phyloP scores from a whole-genome alignment of 2,797 vertebrate genomes.

The Pagetopsis macropterus region DNA sequence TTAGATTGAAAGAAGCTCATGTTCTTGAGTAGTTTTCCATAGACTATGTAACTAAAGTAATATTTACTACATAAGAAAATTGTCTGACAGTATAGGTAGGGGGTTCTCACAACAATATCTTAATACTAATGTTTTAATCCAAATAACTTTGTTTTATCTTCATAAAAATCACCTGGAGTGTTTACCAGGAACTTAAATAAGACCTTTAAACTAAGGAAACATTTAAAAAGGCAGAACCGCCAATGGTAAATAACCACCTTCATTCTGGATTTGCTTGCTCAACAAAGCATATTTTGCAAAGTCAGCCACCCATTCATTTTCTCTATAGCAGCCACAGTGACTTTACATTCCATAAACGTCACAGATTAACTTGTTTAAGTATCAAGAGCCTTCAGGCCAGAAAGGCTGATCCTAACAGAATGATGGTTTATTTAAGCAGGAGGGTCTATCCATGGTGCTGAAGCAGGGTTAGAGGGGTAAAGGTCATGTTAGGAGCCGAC shows the following conservation, averaged over 20 bases:
- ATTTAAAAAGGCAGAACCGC: too few relatives aligned
- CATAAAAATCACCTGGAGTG: not conserved
- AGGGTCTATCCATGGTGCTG: conserved; percentile 69
- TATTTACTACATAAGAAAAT: conserved; percentile 48
- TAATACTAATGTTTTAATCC: not conserved
- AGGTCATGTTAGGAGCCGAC: conserved; percentile 36
- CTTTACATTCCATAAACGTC: not conserved
- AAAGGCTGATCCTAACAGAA: not conserved
- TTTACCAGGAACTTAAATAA: not conserved
- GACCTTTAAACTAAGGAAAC: not conserved
- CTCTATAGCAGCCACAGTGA: not conserved
- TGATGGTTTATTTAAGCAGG: conserved; percentile 5
- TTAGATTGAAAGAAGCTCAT: not conserved
- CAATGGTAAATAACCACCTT: conserved; percentile 2
- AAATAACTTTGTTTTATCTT: not conserved
- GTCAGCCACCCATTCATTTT: conserved; percentile 29
- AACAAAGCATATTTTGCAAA: not conserved
- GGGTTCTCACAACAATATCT: conserved; percentile 31
- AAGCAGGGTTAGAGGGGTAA: conserved; percentile 23
- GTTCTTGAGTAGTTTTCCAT: conserved; percentile 30
- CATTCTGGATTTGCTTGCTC: not conserved
- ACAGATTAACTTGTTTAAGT: not conserved
- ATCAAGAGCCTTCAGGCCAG: not conserved
- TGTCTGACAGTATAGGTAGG: conserved; percentile 12
- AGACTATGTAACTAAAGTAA: conserved; percentile 29